Conservation (phyloP, 2,888 invertebrate genomes). For the Cotesia congregata region DNA sequence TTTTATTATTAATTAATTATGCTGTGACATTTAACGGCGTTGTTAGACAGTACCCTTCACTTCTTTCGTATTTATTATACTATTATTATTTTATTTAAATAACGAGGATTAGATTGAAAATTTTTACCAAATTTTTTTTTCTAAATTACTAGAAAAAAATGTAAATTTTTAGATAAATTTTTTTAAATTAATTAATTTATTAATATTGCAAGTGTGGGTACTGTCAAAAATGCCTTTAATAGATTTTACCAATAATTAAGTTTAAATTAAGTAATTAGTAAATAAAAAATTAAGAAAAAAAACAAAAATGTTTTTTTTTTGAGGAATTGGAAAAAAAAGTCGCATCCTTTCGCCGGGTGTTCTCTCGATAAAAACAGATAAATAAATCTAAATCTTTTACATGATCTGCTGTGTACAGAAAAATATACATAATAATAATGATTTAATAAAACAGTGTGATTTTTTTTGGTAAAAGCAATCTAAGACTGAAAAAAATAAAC, state of each 20-base stretch:
- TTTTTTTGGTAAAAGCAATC: conserved; percentile 65
- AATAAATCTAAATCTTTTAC: conserved; percentile 37
- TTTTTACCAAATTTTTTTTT: no score
- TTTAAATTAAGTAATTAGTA: conserved; percentile 16
- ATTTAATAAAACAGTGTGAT: conserved; percentile 39
- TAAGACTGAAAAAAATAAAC: conserved; percentile 69
- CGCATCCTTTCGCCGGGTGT: conserved; percentile 49
- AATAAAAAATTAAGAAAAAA: conserved; percentile 20
- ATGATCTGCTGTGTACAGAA: conserved; percentile 48
- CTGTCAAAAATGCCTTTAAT: neutral
- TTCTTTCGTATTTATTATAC: no score
- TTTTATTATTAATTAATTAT: conserved; percentile 38
- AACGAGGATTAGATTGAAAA: no score
- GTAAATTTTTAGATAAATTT: no score
- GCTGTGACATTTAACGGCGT: neutral
- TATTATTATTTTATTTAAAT: no score
- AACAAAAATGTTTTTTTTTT: neutral
- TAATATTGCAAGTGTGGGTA: no score
- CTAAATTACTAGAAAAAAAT: no score
- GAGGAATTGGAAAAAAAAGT: conserved; percentile 12
- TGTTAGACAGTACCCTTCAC: no score
- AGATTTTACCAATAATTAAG: conserved; percentile 5
- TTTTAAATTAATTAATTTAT: no score
- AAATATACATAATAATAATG: conserved; percentile 22
- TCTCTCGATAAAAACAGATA: conserved; percentile 36